Percentiles rank a stretch among this genome's conserved stretches.
phyloP scores from a whole-genome alignment of 1,140 invertebrate genomes.

The Drosophila kepulauana region DNA sequence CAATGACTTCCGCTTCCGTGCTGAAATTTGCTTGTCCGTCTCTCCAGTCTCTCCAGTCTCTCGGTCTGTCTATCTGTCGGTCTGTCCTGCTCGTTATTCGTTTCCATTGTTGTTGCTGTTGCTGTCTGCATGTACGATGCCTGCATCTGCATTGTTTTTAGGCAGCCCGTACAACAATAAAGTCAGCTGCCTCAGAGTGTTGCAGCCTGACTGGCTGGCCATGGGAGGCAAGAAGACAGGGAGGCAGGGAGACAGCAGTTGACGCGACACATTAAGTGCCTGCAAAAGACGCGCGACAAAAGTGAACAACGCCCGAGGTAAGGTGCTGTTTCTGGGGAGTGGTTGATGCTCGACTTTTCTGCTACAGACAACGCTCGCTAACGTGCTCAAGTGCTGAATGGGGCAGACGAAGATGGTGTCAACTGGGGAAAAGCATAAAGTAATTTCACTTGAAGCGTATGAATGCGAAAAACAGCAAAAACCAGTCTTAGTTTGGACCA shows the following conservation, averaged over 20 bases:
- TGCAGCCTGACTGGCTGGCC: constrained; percentile 7
- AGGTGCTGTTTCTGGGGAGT: background rate
- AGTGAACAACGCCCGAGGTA: constrained; percentile 53
- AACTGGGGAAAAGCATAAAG: constrained; percentile 1
- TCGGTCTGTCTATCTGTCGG: constrained; percentile 21
- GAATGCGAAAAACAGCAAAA: background rate
- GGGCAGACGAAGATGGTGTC: constrained; percentile 14
- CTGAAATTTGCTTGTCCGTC: constrained; percentile 71
- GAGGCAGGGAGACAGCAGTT: background rate
- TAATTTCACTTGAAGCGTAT: background rate
- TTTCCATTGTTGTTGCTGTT: constrained; percentile 10
- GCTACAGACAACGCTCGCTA: constrained; percentile 36
- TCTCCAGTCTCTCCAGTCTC: constrained; percentile 10
- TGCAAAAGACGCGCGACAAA: constrained; percentile 74
- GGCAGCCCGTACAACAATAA: constrained; percentile 44
- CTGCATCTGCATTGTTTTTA: constrained; percentile 69
- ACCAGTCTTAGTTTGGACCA: too few species aligned
- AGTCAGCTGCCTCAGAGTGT: constrained; percentile 11
- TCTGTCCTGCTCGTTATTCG: constrained; percentile 32
- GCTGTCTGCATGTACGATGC: constrained; percentile 37
- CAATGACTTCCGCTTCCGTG: constrained; percentile 84
- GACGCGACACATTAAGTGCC: constrained; percentile 72
- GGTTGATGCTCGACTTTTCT: background rate
- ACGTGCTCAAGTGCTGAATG: constrained; percentile 74
- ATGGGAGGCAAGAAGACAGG: background rate